Evolutionary conservation across 2,797 vertebrate species (phyloP).

Genomic region (Paguma larvata): DNA sequence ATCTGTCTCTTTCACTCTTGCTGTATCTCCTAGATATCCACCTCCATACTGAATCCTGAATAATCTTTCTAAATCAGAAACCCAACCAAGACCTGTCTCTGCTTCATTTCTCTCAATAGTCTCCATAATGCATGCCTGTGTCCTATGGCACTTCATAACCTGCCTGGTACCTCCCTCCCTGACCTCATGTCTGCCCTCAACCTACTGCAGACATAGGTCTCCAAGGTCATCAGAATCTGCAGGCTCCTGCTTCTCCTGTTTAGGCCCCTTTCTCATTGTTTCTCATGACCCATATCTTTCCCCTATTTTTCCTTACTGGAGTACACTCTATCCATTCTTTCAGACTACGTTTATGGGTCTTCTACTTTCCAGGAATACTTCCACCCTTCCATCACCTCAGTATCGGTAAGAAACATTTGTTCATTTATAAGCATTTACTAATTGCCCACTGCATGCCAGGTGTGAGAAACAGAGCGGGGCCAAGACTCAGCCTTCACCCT

Average conservation of each 20-base stretch:
- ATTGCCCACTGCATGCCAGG: background rate
- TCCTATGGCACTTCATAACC: background rate
- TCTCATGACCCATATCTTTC: background rate
- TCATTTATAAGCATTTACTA: background rate
- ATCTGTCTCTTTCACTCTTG: background rate
- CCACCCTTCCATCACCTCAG: background rate
- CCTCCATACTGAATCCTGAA: background rate
- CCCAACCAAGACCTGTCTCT: background rate
- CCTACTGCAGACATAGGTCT: background rate
- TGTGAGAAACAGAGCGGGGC: background rate
- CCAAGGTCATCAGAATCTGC: too few species aligned
- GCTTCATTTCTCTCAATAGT: background rate
- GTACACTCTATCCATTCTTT: background rate
- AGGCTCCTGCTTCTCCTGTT: background rate
- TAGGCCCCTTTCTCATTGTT: background rate
- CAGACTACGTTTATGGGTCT: background rate
- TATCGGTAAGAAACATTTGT: background rate
- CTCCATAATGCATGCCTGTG: accelerated
- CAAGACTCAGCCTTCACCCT: background rate
- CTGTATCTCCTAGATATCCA: background rate
- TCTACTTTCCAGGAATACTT: background rate
- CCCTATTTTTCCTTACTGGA: background rate
- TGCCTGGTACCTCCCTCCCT: background rate
- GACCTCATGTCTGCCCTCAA: background rate
- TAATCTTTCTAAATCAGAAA: background rate